Base-by-base conservation (phyloP, 2,888 invertebrate species). In the Scaptomyza parva region DNA sequence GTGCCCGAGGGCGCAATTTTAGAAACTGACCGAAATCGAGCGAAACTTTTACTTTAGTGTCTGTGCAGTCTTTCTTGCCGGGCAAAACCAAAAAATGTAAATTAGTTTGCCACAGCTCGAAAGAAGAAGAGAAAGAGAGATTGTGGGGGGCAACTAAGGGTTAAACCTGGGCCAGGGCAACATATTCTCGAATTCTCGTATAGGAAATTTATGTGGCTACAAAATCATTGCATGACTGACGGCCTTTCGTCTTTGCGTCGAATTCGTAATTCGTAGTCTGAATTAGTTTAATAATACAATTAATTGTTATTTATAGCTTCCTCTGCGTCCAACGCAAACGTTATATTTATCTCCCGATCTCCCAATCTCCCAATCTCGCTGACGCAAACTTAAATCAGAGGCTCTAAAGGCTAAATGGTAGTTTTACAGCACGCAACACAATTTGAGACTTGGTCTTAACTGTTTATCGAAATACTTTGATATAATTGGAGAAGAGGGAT, bases 201-300 rank as follows among this genome's bases (percentile, higher is more conserved):
- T 57, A 52, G 72, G 72, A 64, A 73, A 73, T 86, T 71, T 71
- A 81, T 87, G 68, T 76, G 68, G 20, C 28, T n/a, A 17, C 40
- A 43, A 37, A 54, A 68, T 53, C 53, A 74, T 84, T 77, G 88
- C 84, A 88, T 84, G 84, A 86, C 84, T 84, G 84, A 88, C 77
- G 76, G 86, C 70, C 74, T 84, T 81, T 86, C 85, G 85, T 81
- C 85, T 76, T 53, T 45, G 40, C 47, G 2, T 2, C 18, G 9
- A 11, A 40, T 69, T 48, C 47, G 26, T 41, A 11, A 40, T 69
- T 48, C 47, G 26, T 41, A 44, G n/a, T 61, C 62, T 44, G 88
- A 85, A 88, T 85, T 88, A 85, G 86, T 88, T 88, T 85, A 88
- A 88, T 88, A 86, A 78, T 71, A 84, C 88, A 84, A 84, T 88